Evolutionary conservation across 2,797 vertebrate genomes (phyloP), one percentile per base, ranked within the genome.

Genomic region (Falco biarmicus): DNA sequence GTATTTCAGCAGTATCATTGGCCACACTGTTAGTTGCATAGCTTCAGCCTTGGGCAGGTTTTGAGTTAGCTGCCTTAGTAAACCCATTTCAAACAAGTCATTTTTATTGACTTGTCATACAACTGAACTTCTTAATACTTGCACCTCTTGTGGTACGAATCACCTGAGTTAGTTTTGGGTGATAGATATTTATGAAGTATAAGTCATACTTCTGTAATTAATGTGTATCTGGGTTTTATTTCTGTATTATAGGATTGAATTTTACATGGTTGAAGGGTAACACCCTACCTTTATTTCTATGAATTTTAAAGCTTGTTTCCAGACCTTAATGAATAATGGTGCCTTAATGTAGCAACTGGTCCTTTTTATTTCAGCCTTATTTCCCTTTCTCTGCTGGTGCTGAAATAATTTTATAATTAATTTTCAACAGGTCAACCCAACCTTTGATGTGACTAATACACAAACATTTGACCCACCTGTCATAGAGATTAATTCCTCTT

Each of bases 341-440:
- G 31, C 47, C 32, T 73, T 87, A 48, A 54, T 31, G 26, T 26
- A 81, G 34, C 13, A 66, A 61, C 6, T 45, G 28, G 12, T 48
- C 29, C 9, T 82, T 89, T 87, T 75, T 59, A 34, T 79, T 95
- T 93, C n/a, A 68, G 9, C 89, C 12, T 60, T 80, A 15, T 15
- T 84, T 68, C 34, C 45, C 16, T 90, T 78, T 66, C 48, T 66
- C 1, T 90, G 13, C 53, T 90, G 29, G 1, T 76, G 34, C 73
- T 93, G 92, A 88, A 93, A 92, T 83, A 94, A 43, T 32, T 22
- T 32, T 73, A 29, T 60, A 53, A 94, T 87, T 92, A 0, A 22
- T 96, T 96, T 92, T 90, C 74, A 84, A 91, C 97, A 99, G 99
- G 98, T 99, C 88, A 97, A 98, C 95, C 98, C 98, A 61, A 82